A percentile compares a stretch with the other conserved stretches of the same genome.
Evolutionary conservation across 2,888 invertebrate genomes (phyloP).

Genomic region (Tachina lurida): DNA sequence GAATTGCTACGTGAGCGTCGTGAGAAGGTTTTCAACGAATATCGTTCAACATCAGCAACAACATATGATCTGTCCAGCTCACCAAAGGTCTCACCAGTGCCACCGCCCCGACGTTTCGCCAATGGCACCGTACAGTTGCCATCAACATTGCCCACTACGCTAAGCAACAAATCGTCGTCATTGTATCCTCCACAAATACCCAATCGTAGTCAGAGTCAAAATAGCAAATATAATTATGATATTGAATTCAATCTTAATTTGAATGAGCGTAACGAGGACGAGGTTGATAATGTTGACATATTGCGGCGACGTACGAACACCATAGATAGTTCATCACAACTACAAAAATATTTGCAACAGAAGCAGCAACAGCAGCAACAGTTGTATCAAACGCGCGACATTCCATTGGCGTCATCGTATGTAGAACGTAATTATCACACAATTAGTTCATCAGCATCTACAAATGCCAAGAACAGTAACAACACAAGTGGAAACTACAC

Average conservation of each 20-base stretch:
- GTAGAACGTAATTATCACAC: constrained; percentile 83
- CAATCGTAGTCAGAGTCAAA: constrained; percentile 67
- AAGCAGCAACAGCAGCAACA: constrained; percentile 65
- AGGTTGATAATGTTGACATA: constrained; percentile 63
- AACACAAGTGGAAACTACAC: constrained; percentile 42
- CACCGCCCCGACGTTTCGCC: constrained; percentile 67
- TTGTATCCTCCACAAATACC: constrained; percentile 61
- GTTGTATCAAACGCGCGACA: constrained; percentile 76
- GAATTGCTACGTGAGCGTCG: constrained; percentile 82
- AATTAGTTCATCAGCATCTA: constrained; percentile 76
- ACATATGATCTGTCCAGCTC: constrained; percentile 59
- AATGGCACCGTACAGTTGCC: constrained; percentile 65
- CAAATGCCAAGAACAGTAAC: constrained; percentile 68
- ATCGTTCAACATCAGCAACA: constrained; percentile 63
- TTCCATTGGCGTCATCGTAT: constrained; percentile 76
- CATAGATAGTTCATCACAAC: constrained; percentile 73
- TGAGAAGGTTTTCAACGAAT: constrained; percentile 81
- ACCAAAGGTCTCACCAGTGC: constrained; percentile 52
- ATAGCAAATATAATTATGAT: constrained; percentile 78
- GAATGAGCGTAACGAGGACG: constrained; percentile 71
- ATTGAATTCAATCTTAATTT: constrained; percentile 79
- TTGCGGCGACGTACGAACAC: constrained; percentile 71
- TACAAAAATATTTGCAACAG: constrained; percentile 67
- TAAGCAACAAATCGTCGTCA: constrained; percentile 67
- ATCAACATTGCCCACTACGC: constrained; percentile 74